These are phyloP conservation scores for Bombus balteatus DNA, from an alignment of 1,140 invertebrate species.

Conservation along the genomic window DNA sequence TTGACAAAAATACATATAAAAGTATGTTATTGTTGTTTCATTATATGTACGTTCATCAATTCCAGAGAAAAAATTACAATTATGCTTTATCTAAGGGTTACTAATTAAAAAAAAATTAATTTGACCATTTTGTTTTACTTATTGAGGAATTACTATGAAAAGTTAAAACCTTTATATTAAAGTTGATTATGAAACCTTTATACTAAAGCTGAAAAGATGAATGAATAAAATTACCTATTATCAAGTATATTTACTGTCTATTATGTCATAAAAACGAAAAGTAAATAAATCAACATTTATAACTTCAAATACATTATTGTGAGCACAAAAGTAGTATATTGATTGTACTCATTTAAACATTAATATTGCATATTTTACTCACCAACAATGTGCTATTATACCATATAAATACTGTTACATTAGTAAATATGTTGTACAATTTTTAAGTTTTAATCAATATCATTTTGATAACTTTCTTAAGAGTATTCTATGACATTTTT, in stretches of 20 bases:
- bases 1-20: constrained; percentile 17
- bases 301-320: constrained; percentile 52
- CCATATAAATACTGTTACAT: constrained; percentile 42
- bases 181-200: constrained; percentile 3
- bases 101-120: constrained; percentile 3
- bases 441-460: constrained; percentile 25
- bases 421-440: constrained; percentile 31
- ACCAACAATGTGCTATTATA: constrained; percentile 45
- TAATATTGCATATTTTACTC: constrained; percentile 35
- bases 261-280: constrained; percentile 67
- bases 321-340: constrained; percentile 21
- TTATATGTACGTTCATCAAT: constrained; percentile 7
- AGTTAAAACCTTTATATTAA: constrained; percentile 15
- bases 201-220: constrained; percentile 57
- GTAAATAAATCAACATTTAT: constrained; percentile 78
- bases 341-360: constrained; percentile 8
- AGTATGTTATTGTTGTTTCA: constrained; percentile 13
- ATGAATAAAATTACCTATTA: constrained; percentile 56
- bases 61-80: constrained; percentile 11
- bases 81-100: neutral
- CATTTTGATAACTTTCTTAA: constrained; percentile 30
- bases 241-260: constrained; percentile 56
- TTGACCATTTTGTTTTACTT: constrained; percentile 19
- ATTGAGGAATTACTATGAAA: constrained; percentile 7
- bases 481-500: constrained; percentile 35